Evolutionary conservation across 2,888 invertebrate species (phyloP), one percentile per base, ranked within the genome.

Genomic region (Drosophila siamana): DNA sequence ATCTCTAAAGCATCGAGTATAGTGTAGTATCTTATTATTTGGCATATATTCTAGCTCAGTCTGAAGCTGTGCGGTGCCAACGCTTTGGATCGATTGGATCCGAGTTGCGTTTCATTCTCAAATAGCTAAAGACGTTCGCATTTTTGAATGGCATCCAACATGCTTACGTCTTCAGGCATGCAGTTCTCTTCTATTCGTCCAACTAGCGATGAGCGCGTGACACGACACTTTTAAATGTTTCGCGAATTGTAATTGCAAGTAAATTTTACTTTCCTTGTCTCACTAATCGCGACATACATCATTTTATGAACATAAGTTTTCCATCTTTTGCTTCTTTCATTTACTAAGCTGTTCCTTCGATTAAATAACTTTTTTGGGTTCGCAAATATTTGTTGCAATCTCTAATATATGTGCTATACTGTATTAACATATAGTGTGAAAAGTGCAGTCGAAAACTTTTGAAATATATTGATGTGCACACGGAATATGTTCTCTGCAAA

Each of bases 131-230:
- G 48, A 63, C 50, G 43, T 63, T 64, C 65, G 41, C 46, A 61
- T 75, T 75, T 67, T 84, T 80, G 80, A 84, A 74, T 63, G 57
- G 51, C 73, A 69, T 75, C 81, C 81, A 74, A 80, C 46, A 55
- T 59, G 40, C 24, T 41, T 43, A 51, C 64, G 41, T 60, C 51
- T 22, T 19, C 8, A 15, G 28, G 40, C 52, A 51, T 16, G 28
- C 16, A 52, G 19, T 52, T 16, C 41, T 26, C 46, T 28, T 26
- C 46, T 33, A 11, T 33, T n/a, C 30, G 0, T 11, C 4, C 33
- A 26, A 4, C 22, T 54, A n/a, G 44, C 16, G 60, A 52, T 52
- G 43, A 11, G 1, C 41, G 15, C 43, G 43, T 16, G 40, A 28
- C 24, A 52, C 41, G 36, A n/a, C n/a, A n/a, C n/a, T n/a, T n/a